These are phyloP conservation scores for Thecocarcelia acutangulata DNA, from an alignment of 2,888 invertebrate species.

Conservation along the genomic window DNA sequence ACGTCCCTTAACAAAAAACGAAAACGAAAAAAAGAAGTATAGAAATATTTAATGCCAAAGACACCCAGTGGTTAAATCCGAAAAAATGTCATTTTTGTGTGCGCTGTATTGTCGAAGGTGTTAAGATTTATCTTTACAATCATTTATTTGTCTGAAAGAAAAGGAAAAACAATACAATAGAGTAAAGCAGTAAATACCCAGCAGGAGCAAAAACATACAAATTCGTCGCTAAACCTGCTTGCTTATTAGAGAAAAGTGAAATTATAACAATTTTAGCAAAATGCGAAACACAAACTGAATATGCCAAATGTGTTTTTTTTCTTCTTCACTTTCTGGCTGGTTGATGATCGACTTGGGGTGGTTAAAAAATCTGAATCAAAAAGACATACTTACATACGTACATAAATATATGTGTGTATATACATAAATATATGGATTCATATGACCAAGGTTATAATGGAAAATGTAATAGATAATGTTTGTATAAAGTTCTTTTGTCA, in stretches of 20 bases:
- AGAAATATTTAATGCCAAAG: constrained; percentile 46
- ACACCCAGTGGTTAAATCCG: constrained; percentile 66
- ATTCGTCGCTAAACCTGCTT: constrained; percentile 23
- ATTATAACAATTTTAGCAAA: constrained; percentile 14
- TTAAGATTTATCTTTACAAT: constrained; percentile 80
- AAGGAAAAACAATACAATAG: constrained; percentile 45
- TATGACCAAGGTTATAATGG: too few relatives aligned
- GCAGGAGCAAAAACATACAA: constrained; percentile 47
- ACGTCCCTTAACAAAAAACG: constrained; percentile 45
- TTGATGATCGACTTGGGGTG: constrained; percentile 30
- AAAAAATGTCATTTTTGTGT: constrained; percentile 76
- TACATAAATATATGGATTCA: too few relatives aligned
- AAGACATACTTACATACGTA: not conserved
- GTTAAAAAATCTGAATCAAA: constrained; percentile 43
- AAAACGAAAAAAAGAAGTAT: constrained; percentile 4
- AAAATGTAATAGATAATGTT: too few relatives aligned
- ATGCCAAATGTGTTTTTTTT: constrained; percentile 50
- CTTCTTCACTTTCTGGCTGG: constrained; percentile 9
- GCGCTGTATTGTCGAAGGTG: constrained; percentile 78
- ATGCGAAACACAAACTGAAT: constrained; percentile 48
- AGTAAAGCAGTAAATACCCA: constrained; percentile 65
- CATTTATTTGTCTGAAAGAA: constrained; percentile 70
- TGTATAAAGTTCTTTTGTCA: not conserved
- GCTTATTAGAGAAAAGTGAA: not conserved
- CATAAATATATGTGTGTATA: too few relatives aligned